Conservation (phyloP, 2,113 vertebrate species). For the Trogon surrucura region DNA sequence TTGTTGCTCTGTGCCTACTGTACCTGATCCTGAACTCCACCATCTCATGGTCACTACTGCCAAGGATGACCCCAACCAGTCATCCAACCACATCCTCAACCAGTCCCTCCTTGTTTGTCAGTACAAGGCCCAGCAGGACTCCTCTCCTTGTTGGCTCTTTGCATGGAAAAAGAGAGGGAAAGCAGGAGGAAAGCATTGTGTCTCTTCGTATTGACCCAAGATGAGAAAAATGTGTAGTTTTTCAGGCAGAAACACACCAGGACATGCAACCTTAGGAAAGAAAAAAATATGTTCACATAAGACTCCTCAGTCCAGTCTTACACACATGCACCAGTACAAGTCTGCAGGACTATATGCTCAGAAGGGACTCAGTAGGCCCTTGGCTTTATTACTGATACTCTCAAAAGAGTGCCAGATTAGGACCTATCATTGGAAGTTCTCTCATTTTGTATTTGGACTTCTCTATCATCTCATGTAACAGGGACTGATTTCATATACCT, state of each 20-base stretch:
- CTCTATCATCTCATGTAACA: accelerated
- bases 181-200: constrained; percentile 69
- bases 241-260: constrained; percentile 76
- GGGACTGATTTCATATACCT: not conserved
- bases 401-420: not conserved
- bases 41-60: too few species aligned
- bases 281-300: not conserved
- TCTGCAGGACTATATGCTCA: not conserved
- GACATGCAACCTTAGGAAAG: constrained; percentile 75
- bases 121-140: too few species aligned
- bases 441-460: not conserved
- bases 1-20: too few species aligned
- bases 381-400: not conserved
- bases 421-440: accelerated
- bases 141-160: too few species aligned
- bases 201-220: constrained; percentile 75
- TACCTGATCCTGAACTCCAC: too few species aligned
- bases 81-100: too few species aligned
- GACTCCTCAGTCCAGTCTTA: not conserved
- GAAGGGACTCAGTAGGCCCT: not conserved
- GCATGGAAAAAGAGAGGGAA: constrained; percentile 75
- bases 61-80: too few species aligned
- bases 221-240: constrained; percentile 81
- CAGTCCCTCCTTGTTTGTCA: too few species aligned
- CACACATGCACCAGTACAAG: accelerated